A percentile compares a stretch with the other conserved stretches of the same genome.
phyloP scores from a whole-genome alignment of 2,888 invertebrate species.

The Laothoe populi region DNA sequence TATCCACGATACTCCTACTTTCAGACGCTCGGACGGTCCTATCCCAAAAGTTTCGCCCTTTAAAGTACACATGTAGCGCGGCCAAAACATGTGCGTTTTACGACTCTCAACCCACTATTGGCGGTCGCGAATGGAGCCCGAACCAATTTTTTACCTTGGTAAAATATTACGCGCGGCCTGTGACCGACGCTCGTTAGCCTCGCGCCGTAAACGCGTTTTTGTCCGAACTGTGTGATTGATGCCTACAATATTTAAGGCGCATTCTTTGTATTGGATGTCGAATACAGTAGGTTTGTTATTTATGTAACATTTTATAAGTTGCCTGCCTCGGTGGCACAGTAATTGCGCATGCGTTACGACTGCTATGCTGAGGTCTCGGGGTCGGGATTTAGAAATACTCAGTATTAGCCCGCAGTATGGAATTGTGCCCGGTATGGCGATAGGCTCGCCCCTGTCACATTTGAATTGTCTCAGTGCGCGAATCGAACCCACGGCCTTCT shows the following conservation, averaged over 20 bases:
- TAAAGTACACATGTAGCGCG: slow-evolving; percentile 76
- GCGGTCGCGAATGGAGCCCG: slow-evolving; percentile 65
- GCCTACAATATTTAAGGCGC: slow-evolving; percentile 31
- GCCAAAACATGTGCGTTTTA: slow-evolving; percentile 81
- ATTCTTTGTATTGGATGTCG: slow-evolving; percentile 27
- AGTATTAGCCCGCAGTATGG: too few relatives aligned
- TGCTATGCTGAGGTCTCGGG: too few relatives aligned
- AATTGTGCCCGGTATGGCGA: too few relatives aligned
- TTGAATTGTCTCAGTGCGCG: too few relatives aligned
- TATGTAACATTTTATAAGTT: too few relatives aligned
- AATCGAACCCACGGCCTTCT: too few relatives aligned
- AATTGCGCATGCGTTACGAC: too few relatives aligned
- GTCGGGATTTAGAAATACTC: too few relatives aligned
- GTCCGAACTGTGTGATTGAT: slow-evolving; percentile 35
- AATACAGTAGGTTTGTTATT: neutral
- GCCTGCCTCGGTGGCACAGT: too few relatives aligned
- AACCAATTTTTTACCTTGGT: slow-evolving; percentile 61
- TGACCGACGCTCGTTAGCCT: slow-evolving; percentile 34
- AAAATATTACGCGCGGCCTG: slow-evolving; percentile 37
- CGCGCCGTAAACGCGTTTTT: slow-evolving; percentile 29
- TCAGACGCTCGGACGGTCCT: slow-evolving; percentile 68
- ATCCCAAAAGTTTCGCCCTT: slow-evolving; percentile 76
- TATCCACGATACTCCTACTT: slow-evolving; percentile 52
- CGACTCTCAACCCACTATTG: slow-evolving; percentile 70
- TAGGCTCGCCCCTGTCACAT: too few relatives aligned